These are phyloP conservation scores for Coptotermes formosanus DNA, from an alignment of 1,140 invertebrate species.

Conservation along the genomic window DNA sequence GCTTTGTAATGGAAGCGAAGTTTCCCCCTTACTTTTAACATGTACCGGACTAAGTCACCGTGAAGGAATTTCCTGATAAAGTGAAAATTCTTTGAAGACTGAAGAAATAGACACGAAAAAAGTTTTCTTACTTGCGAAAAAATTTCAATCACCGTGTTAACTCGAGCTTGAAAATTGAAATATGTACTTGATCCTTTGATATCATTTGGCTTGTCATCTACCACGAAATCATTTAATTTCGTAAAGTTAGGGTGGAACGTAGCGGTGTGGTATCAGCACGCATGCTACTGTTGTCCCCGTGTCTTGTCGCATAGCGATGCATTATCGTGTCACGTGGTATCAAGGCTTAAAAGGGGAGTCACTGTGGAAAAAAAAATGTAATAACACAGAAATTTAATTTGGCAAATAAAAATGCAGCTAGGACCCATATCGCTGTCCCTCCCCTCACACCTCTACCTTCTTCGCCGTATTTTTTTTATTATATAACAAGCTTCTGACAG, in stretches of 20 bases:
- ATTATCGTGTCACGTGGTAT: neutral
- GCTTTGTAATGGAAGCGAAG: neutral
- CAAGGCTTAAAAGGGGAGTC: slow-evolving; percentile 28
- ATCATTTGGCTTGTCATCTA: slow-evolving; percentile 44
- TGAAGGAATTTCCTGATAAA: slow-evolving; percentile 32
- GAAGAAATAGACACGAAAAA: slow-evolving; percentile 32
- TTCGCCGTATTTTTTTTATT: slow-evolving; percentile 10
- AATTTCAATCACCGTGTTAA: slow-evolving; percentile 44
- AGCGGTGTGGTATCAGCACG: neutral
- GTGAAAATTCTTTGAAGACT: slow-evolving; percentile 25
- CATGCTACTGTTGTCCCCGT: neutral
- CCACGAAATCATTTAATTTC: slow-evolving; percentile 42
- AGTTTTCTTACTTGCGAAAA: slow-evolving; percentile 34
- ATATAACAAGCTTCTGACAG: slow-evolving; percentile 14
- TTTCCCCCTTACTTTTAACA: neutral
- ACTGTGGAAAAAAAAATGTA: slow-evolving; percentile 39
- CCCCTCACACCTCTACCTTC: slow-evolving; percentile 11
- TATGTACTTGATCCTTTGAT: slow-evolving; percentile 44
- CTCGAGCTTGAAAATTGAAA: slow-evolving; percentile 45
- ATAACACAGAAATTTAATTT: slow-evolving; percentile 46
- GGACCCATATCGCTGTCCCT: neutral
- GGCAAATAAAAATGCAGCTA: slow-evolving; percentile 38
- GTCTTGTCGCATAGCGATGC: neutral
- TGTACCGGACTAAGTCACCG: neutral
- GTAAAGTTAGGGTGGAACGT: slow-evolving; percentile 32